Evolutionary conservation across 2,113 vertebrate genomes (phyloP), one percentile per base, ranked within the genome.

Genomic region (Motacilla alba): DNA sequence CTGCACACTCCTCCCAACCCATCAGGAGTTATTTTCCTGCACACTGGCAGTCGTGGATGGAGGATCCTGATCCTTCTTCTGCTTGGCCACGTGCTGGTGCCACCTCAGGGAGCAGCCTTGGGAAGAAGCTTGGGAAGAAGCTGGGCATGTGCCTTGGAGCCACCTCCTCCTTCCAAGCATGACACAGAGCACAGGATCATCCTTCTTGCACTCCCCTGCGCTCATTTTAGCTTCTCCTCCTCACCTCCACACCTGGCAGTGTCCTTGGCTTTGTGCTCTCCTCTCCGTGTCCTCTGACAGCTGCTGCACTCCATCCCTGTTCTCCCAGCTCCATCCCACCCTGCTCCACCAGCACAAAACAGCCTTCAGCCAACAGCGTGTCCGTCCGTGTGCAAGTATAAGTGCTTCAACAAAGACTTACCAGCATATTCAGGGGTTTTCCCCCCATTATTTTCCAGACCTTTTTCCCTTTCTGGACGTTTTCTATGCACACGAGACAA

Each of bases 1-100:
- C 44, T 18, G 18, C 0, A 1, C 33, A 4, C 28, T 28, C 5
- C 26, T 39, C 60, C 30, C 3, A 58, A 4, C 33, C 13, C 35
- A 11, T 6, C 3, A 8, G 56, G 75, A 82, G 24, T 68, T 21
- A 5, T 35, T 73, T 58, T 6, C 39, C 50, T 73, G 30, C 12
- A 4, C 19, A 3, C 46, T 21, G 11, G 21, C 33, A 49, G 18
- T 0, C 43, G 15, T 50, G 77, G 44, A 35, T 43, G 68, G 44
- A n/a, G 59, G 66, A 81, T 81, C 31, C 10, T 21, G 52, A 20
- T 26, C 10, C 62, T n/a, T 41, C 28, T 37, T 70, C 30, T 74
- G 46, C 50, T 49, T 8, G 39, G 21, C 72, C 33, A 7, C 1
- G 10, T 13, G 56, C 60, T 39, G 39, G 55, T 26, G 77, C 26